Evolutionary conservation across 2,888 invertebrate genomes (phyloP), one percentile per base, ranked within the genome.

Genomic region (Neelides folsomi): DNA sequence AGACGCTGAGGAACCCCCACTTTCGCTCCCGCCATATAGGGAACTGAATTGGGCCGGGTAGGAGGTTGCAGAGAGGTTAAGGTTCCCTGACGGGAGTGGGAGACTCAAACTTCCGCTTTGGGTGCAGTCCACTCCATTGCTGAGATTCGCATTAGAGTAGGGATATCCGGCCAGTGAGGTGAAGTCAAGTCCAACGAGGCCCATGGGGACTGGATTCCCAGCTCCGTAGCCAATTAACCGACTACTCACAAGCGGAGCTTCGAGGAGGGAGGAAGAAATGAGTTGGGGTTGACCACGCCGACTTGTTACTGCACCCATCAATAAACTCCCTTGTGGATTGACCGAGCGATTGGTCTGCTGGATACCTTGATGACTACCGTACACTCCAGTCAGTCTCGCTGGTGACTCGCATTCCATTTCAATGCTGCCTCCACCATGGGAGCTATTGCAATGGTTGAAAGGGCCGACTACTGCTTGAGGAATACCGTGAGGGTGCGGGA

Each of bases 401-500:
- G 81, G 79, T 60, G 80, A 79, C 69, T 83, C 82, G 75, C 86
- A 87, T 67, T 87, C 86, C 82, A 86, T 87, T 63, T 82, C 80
- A 60, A 64, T 60, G 16, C 64, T 65, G 18, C 67, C 45, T 42
- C 58, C 52, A 47, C 58, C 62, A 39, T 52, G 41, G 15, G 56
- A 54, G 45, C 52, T 51, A 53, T 52, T 54, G 41, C 52, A 53
- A 34, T 54, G 52, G 45, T 47, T 45, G 54, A 60, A 64, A 1
- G 62, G 58, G 27, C 60, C 60, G 47, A 63, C 52, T 27, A 60
- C 55, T 47, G 51, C 52, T 54, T 62, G 61, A 12, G 60, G 45
- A 18, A 62, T 53, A 19, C 49, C 53, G 44, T 54, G 50, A 15
- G 45, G 45, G 35, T 53, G 49, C 15, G 49, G 43, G 6, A 46